Conservation (phyloP, 2,113 vertebrate genomes). For the Origma solitaria region DNA sequence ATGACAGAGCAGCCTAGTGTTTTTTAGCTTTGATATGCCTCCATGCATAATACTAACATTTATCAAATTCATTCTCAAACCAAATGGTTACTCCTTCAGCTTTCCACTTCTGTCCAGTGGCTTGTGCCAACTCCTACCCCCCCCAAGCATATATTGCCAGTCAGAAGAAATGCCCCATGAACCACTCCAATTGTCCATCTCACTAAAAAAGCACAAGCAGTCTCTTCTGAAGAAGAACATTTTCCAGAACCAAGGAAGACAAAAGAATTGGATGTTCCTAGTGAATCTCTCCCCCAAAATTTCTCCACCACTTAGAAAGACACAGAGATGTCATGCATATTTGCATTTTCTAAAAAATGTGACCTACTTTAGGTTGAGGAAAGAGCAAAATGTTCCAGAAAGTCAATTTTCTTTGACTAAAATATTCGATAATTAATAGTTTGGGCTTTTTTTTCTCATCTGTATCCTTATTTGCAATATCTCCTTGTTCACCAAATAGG, state of each 20-base stretch:
- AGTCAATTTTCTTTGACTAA: background rate
- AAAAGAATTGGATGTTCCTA: background rate
- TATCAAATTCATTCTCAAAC: background rate
- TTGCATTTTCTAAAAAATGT: background rate
- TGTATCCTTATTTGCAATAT: background rate
- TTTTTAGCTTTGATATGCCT: background rate
- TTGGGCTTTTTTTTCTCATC: background rate
- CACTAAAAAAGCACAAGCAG: background rate
- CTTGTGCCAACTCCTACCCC: background rate
- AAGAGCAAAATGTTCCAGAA: background rate
- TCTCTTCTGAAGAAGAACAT: background rate
- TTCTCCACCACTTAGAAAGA: background rate
- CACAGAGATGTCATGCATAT: accelerated
- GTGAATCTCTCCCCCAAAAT: background rate
- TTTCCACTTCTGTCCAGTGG: background rate
- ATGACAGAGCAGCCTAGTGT: background rate
- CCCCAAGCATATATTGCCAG: background rate
- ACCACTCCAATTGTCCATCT: background rate
- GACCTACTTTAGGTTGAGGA: background rate
- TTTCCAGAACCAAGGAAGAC: background rate
- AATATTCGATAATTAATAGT: background rate
- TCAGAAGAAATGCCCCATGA: background rate
- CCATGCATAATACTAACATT: background rate
- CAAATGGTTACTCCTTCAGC: background rate
- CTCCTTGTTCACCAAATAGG: background rate